phyloP scores from a whole-genome alignment of 1,140 invertebrate genomes.

The Zaprionus gabonicus region DNA sequence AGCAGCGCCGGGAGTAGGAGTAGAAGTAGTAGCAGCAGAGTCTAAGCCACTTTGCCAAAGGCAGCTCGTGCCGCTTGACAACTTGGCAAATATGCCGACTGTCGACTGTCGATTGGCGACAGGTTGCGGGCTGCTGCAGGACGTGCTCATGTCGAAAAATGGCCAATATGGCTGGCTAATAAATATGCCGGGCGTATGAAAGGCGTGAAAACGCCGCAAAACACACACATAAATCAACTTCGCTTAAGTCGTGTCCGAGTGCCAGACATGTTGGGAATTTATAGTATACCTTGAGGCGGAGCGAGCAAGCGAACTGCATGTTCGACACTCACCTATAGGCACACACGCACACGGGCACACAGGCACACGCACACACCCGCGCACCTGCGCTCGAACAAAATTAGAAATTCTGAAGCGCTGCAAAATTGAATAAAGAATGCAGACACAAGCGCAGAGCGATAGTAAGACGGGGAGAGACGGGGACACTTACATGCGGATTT shows the following conservation, averaged over 20 bases:
- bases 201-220: constrained; percentile 62
- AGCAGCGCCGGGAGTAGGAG: constrained; percentile 17
- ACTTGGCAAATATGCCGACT: constrained; percentile 45
- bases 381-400: constrained; percentile 34
- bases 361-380: constrained; percentile 18
- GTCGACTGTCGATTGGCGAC: constrained; percentile 11
- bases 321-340: neutral
- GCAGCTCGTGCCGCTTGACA: constrained; percentile 8
- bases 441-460: constrained; percentile 1
- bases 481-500: constrained; percentile 88
- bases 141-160: constrained; percentile 46
- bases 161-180: constrained; percentile 72
- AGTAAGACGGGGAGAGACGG: neutral
- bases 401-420: constrained; percentile 64
- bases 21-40: constrained; percentile 2
- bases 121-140: constrained; percentile 11
- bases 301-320: constrained; percentile 23
- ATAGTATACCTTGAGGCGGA: constrained; percentile 40
- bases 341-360: constrained; percentile 7
- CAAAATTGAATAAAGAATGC: constrained; percentile 72
- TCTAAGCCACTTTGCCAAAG: constrained; percentile 12
- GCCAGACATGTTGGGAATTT: constrained; percentile 28
- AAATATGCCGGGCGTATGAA: constrained; percentile 74
- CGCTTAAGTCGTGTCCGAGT: neutral
- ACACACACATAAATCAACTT: constrained; percentile 53